Evolutionary conservation across 1,140 invertebrate species (phyloP), one percentile per base, ranked within the genome.

Genomic region (Sinella curviseta): DNA sequence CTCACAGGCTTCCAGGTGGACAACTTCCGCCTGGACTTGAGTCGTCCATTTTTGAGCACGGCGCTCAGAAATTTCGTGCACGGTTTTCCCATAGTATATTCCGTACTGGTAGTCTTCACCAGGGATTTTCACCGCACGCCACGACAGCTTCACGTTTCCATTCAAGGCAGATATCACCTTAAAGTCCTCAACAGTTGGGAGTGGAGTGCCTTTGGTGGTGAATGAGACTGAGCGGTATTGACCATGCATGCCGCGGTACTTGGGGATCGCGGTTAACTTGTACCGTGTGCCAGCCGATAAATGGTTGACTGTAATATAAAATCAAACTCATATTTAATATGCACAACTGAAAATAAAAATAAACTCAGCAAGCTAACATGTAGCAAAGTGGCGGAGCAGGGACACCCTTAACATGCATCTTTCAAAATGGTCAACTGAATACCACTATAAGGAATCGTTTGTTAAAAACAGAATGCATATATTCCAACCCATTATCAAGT

Each of bases 1-100:
- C 82, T 93, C 91, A 84, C 94, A 95, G 1, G 93, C 89, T 73
- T 91, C 89, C 79, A 95, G 85, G 80, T 91, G 86, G 20, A 89
- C 87, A 8, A 94, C 87, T 0, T 89, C 88, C 0, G 89, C 86
- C 1, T 89, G 89, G 0, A 90, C 88, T 75, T 91, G 88, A 0
- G 86, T 87, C 0, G 92, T 94, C n/a, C 76, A 74, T 1, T 36
- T 77, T 70, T 77, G 65, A 12, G 67, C 30, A 3, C 80, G 24
- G 55, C 78, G 76, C 34, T 78, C 60, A 17, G 67, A 16, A 65
- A 82, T 78, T 57, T 82, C 81, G 1, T 57, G 35, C 0, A 39
- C 35, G 34, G 78, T 78, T 77, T 80, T 83, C 34, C 84, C 85
- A 81, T 85, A 85, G 77, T 84, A 86, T 16, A 86, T 76, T 1